Percentiles rank a stretch among this genome's conserved stretches.
phyloP scores from a whole-genome alignment of 92 coral and sea anemone genomes.

The Epizoanthus scotinus region DNA sequence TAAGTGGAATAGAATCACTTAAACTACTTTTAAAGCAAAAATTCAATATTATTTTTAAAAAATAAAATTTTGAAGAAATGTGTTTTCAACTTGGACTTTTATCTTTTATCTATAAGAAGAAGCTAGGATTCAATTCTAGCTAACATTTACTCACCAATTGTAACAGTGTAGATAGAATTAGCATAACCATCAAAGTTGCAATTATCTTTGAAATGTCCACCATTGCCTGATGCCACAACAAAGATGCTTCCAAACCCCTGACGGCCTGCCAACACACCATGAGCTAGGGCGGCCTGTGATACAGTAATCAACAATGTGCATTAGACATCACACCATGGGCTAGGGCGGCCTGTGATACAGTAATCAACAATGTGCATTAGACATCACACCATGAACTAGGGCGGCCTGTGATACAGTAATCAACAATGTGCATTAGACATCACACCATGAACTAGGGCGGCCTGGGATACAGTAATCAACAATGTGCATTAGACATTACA shows the following conservation, averaged over 20 bases:
- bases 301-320: background rate
- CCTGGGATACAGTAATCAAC: constrained; percentile 49
- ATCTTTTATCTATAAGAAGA: no score
- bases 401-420: constrained; percentile 73
- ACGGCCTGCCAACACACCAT: constrained; percentile 97
- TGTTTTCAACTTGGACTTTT: no score
- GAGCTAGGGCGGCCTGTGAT: constrained; percentile 94
- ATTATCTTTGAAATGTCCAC: constrained; percentile 96
- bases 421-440: background rate
- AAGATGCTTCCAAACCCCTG: constrained; percentile 93
- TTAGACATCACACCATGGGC: background rate
- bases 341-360: constrained; percentile 79
- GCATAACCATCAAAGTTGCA: constrained; percentile 99
- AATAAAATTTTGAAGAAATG: no score
- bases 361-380: background rate
- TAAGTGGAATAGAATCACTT: no score
- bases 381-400: constrained; percentile 14
- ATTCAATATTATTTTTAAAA: no score
- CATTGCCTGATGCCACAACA: constrained; percentile 98
- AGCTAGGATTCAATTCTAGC: background rate
- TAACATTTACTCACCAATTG: constrained; percentile 67
- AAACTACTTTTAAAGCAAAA: no score
- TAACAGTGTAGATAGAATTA: constrained; percentile 90
- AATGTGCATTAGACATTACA: background rate
- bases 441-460: constrained; percentile 58